phyloP scores from a whole-genome alignment of 1,140 invertebrate species.

The Plutomurus gul region DNA sequence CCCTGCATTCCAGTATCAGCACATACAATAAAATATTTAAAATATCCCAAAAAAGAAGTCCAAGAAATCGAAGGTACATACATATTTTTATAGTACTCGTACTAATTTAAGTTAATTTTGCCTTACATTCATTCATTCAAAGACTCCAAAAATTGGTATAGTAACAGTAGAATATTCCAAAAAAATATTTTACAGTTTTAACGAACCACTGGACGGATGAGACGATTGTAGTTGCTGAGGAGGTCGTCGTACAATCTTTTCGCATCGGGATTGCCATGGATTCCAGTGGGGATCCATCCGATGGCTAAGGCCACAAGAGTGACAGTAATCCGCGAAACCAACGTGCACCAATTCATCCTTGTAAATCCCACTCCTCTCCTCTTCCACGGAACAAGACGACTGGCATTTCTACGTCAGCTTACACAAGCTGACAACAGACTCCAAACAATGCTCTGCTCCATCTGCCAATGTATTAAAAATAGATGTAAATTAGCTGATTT shows the following conservation, averaged over 20 bases:
- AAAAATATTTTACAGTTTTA: no score
- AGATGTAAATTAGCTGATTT: no score
- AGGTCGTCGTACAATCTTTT: constrained; percentile 94
- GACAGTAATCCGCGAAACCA: constrained; percentile 18
- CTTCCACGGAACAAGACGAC: not conserved
- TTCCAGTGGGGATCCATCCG: constrained; percentile 59
- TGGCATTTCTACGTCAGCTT: constrained; percentile 12
- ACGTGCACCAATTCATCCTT: constrained; percentile 20
- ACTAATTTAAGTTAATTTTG: no score
- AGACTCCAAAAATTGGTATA: no score
- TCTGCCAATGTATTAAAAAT: not conserved
- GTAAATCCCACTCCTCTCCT: constrained; percentile 14
- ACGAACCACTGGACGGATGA: constrained; percentile 95
- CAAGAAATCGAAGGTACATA: no score
- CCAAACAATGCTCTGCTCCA: not conserved
- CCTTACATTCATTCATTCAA: no score
- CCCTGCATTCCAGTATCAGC: no score
- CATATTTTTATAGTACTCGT: no score
- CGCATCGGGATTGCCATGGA: constrained; percentile 80
- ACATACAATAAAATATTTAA: no score
- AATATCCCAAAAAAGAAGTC: no score
- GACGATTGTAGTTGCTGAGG: constrained; percentile 94
- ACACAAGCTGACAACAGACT: constrained; percentile 13
- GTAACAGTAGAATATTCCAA: no score
- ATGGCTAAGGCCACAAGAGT: constrained; percentile 55